These are phyloP conservation scores for Vulpes lagopus DNA, from an alignment of 2,113 vertebrate genomes.

Conservation along the genomic window DNA sequence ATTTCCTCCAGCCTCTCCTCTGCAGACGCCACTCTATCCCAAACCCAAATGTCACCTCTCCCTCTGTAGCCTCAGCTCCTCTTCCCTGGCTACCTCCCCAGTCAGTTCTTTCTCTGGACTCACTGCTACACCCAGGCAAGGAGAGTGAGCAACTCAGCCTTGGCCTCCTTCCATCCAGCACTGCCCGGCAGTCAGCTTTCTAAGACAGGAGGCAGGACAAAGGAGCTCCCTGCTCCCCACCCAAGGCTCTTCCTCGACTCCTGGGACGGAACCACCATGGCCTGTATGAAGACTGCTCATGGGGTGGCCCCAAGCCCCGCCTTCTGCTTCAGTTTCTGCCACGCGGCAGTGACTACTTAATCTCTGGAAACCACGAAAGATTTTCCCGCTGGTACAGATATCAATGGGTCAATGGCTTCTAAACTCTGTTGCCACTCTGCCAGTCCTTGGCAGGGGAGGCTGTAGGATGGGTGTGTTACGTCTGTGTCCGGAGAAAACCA, in stretches of 20 bases:
- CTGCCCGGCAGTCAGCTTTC: not conserved
- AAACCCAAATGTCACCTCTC: not conserved
- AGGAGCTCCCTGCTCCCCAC: not conserved
- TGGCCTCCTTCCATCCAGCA: not conserved
- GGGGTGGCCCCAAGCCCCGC: not conserved
- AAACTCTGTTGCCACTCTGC: not conserved
- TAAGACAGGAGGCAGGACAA: not conserved
- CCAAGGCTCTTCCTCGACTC: not conserved
- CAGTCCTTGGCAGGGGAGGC: not conserved
- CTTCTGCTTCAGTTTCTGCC: not conserved
- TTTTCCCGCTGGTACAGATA: not conserved
- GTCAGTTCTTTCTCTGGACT: not conserved
- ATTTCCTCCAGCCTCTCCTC: not conserved
- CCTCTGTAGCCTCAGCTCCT: not conserved
- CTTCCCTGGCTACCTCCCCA: not conserved
- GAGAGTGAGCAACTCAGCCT: not conserved
- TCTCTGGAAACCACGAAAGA: not conserved
- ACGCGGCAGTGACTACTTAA: not conserved
- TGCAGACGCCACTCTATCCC: too few relatives aligned
- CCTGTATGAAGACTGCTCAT: fast-evolving
- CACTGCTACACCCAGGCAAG: not conserved
- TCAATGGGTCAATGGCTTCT: not conserved
- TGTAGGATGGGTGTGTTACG: too few relatives aligned
- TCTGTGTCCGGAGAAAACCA: not conserved
- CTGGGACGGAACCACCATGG: not conserved